Evolutionary conservation across 1,140 invertebrate genomes (phyloP), one percentile per base, ranked within the genome.

Genomic region (Ceratina australensis): DNA sequence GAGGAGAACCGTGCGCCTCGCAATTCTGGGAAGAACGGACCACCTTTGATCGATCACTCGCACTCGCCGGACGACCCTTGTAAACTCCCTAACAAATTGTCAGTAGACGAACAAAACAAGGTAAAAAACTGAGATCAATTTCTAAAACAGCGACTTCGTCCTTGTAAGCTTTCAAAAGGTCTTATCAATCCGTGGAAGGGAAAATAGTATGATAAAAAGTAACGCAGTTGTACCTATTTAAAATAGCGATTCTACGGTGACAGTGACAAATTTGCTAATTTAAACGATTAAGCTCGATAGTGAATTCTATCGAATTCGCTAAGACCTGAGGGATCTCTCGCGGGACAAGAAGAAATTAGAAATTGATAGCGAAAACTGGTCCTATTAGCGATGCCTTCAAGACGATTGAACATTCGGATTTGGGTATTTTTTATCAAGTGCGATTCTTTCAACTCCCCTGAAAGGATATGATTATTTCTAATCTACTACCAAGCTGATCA

Each of bases 331-430:
- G 12, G 10, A 28, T 20, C 20, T 12, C 5, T 18, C 5, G 16
- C 50, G 3, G 20, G 26, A 20, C n/a, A 50, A 56, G 49, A 57
- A 72, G 60, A 24, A 72, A 78, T 72, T 72, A 57, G 42, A 28
- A 28, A 64, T 64, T 52, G 80, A 82, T 82, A 82, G 68, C 12
- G 22, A 3, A 2, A 54, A 71, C 56, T 57, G 61, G 76, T 72
- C 28, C 80, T 56, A 83, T 83, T 83, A 83, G 66, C 81, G 24
- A 79, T 74, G 47, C 52, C 33, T 33, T 52, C 74, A 10, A 68
- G 20, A 71, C 49, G 80, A 72, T 28, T 24, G 22, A 57, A 42
- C 47, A 28, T 60, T 50, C 47, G 50, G 66, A 66, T 76, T 26
- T 28, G 20, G 18, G 28, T 73, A 79, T 83, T 83, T 79, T 61